Evolutionary conservation across 2,888 invertebrate genomes (phyloP).

Genomic region (Bombyx huttoni): DNA sequence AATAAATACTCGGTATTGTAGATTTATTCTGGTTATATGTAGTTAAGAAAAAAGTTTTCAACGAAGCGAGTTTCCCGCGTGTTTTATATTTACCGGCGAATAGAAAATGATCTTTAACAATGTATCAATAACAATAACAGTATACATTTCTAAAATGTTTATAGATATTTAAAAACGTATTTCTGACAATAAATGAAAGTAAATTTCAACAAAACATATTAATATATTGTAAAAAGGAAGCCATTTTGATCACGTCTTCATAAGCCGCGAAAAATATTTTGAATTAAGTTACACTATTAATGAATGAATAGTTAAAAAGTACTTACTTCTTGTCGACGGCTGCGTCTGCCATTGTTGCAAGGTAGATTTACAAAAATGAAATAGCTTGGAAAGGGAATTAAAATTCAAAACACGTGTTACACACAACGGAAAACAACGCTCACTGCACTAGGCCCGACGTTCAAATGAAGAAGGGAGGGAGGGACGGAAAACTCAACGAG

Average conservation of each 20-base stretch:
- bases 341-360: slow-evolving; percentile 77
- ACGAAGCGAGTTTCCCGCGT: slow-evolving; percentile 51
- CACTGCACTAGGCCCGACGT: slow-evolving; percentile 65
- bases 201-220: slow-evolving; percentile 19
- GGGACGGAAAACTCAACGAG: slow-evolving; percentile 44
- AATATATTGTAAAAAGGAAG: slow-evolving; percentile 51
- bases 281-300: slow-evolving; percentile 15
- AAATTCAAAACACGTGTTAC: slow-evolving; percentile 53
- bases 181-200: slow-evolving; percentile 3
- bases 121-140: slow-evolving; percentile 20
- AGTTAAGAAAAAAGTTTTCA: slow-evolving; percentile 9
- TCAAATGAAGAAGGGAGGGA: slow-evolving; percentile 59
- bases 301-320: slow-evolving; percentile 20
- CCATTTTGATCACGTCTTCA: slow-evolving; percentile 71
- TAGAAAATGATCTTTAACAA: slow-evolving; percentile 27
- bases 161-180: too few relatives aligned
- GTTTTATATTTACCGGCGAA: slow-evolving; percentile 31
- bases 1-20: not conserved
- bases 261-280: slow-evolving; percentile 54
- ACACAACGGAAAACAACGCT: slow-evolving; percentile 53
- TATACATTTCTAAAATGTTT: too few relatives aligned
- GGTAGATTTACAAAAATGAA: slow-evolving; percentile 19
- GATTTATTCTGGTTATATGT: not conserved
- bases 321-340: slow-evolving; percentile 79
- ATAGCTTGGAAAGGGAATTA: slow-evolving; percentile 23